phyloP scores from a whole-genome alignment of 2,888 invertebrate genomes.

The Drosophila stalkeri region DNA sequence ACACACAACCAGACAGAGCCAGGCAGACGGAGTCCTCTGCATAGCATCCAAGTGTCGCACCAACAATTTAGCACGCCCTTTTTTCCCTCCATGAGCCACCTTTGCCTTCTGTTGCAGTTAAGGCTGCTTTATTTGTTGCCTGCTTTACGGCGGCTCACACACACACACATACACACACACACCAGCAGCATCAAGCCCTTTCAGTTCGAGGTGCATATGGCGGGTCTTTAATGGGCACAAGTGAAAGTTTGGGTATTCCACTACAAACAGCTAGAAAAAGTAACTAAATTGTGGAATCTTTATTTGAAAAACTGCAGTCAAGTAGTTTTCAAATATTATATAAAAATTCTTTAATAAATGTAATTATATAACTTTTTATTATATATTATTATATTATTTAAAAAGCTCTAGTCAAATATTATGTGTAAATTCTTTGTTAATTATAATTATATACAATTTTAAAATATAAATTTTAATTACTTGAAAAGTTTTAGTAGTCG shows the following conservation, averaged over 20 bases:
- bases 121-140: constrained; percentile 64
- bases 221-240: constrained; percentile 44
- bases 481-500: too few relatives aligned
- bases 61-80: constrained; percentile 72
- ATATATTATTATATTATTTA: too few relatives aligned
- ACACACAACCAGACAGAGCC: constrained; percentile 37
- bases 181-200: background rate
- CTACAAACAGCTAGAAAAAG: background rate
- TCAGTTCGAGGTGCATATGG: background rate
- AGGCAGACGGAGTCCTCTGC: constrained; percentile 39
- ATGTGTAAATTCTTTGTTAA: too few relatives aligned
- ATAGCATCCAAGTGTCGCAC: constrained; percentile 58
- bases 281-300: constrained; percentile 10
- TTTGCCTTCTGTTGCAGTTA: constrained; percentile 41
- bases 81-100: constrained; percentile 15
- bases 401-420: too few relatives aligned
- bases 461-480: too few relatives aligned
- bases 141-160: constrained; percentile 40
- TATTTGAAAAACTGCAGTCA: background rate
- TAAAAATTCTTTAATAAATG: background rate
- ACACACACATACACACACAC: background rate
- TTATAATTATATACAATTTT: too few relatives aligned
- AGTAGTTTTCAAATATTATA: background rate
- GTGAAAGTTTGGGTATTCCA: constrained; percentile 50
- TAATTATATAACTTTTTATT: background rate